Evolutionary conservation across 2,113 vertebrate species (phyloP).

Genomic region (Toxostoma redivivum): DNA sequence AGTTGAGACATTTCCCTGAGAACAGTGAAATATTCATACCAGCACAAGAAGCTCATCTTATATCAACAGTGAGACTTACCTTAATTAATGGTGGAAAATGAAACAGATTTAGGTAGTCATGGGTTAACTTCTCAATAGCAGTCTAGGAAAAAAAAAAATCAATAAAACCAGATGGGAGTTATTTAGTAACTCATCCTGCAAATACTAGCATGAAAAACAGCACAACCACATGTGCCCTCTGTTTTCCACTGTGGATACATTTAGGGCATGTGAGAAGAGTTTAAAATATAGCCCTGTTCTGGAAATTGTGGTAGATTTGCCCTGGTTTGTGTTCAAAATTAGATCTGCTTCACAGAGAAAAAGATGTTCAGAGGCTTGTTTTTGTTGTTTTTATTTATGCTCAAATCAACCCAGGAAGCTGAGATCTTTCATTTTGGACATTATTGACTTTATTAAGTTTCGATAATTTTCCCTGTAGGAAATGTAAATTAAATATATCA

Average conservation of each 20-base stretch:
- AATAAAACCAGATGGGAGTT: slow-evolving; percentile 14
- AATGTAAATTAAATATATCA: slow-evolving; percentile 18
- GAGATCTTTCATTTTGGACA: slow-evolving; percentile 23
- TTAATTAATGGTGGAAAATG: slow-evolving; percentile 96
- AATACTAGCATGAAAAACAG: not conserved
- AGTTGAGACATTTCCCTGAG: not conserved
- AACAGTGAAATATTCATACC: not conserved
- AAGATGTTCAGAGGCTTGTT: not conserved
- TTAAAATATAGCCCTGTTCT: slow-evolving; percentile 2
- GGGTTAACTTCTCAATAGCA: slow-evolving; percentile 91
- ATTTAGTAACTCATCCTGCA: slow-evolving; percentile 4
- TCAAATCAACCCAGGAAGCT: slow-evolving; percentile 21
- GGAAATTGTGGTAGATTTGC: not conserved
- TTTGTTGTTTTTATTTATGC: slow-evolving; percentile 36
- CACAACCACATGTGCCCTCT: not conserved
- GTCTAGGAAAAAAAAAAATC: slow-evolving; percentile 71
- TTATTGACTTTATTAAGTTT: slow-evolving; percentile 49
- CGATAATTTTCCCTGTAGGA: slow-evolving; percentile 46
- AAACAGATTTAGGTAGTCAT: slow-evolving; percentile 92
- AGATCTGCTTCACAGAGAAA: not conserved
- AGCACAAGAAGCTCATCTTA: not conserved
- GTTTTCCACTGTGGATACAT: not conserved
- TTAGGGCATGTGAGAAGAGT: not conserved
- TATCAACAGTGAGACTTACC: slow-evolving; percentile 66
- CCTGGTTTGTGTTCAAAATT: not conserved